Evolutionary conservation across 2,113 vertebrate species (phyloP), one percentile per base, ranked within the genome.

Genomic region (Psilopogon haemacephalus): DNA sequence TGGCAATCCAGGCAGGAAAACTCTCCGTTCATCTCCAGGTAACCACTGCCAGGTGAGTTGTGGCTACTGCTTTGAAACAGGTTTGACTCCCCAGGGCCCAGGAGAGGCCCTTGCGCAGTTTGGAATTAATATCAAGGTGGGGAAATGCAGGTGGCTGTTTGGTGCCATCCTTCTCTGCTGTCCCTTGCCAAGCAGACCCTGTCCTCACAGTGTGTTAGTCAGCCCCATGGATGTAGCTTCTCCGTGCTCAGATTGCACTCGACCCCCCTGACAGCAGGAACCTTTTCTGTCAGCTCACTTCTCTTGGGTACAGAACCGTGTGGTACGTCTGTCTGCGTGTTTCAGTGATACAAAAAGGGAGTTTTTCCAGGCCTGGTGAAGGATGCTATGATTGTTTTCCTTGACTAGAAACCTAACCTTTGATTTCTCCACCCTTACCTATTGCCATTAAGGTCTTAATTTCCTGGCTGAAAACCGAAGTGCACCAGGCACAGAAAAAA

Each of bases 401-500:
- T 93, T 91, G 95, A 92, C 77, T 94, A 94, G 74, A 76, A 74
- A 84, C 96, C 95, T 97, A 96, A 95, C 76, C 15, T 95, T 97
- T 85, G 93, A 88, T 95, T 96, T 97, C 67, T 93, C 54, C 88
- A 90, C 84, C 94, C 15, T 90, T 94, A n/a, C 86, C 95, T 9
- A 14, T 71, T 84, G 96, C 97, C 95, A 95, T 96, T 97, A 97
- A 97, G 89, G 97, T 98, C 97, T 98, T 98, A 98, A 98, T 95
- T 95, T 96, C 91, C 86, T 95, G 83, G 93, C 94, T 97, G 92
- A 94, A 96, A 88, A 86, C 42, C 6, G 84, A 94, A 95, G 91
- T 89, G 89, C 96, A 91, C 94, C 95, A 95, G 95, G 93, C 94
- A 89, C 75, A 55, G 63, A 71, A 84, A 93, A 69, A n/a, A 86